Percentiles rank a stretch among this genome's conserved stretches.
Conservation (phyloP, 1,140 invertebrate genomes). For the Scaptodrosophila lebanonensis region DNA sequence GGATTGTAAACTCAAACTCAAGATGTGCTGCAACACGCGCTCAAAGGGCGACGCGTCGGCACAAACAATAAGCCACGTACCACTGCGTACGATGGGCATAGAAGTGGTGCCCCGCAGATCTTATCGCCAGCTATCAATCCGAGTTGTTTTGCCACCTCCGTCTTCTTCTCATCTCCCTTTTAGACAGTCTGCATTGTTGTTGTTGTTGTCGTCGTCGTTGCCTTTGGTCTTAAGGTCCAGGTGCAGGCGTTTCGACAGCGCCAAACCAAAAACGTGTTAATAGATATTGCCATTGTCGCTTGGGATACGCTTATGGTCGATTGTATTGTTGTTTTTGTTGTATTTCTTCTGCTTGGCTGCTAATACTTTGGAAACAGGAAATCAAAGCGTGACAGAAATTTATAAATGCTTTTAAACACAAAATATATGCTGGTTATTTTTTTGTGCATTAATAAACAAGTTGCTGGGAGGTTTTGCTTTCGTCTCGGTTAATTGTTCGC, state of each 20-base stretch:
- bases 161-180: no score
- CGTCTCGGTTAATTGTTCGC: slow-evolving; percentile 5
- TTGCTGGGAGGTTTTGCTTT: slow-evolving; percentile 20
- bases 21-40: background rate
- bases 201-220: no score
- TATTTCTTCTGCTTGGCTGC: slow-evolving; percentile 5
- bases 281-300: slow-evolving; percentile 50
- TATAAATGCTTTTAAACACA: slow-evolving; percentile 28
- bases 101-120: slow-evolving; percentile 29
- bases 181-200: no score
- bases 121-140: slow-evolving; percentile 35
- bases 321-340: slow-evolving; percentile 16
- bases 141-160: no score
- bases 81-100: slow-evolving; percentile 8
- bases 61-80: slow-evolving; percentile 54
- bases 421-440: slow-evolving; percentile 5
- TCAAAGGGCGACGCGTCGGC: no score
- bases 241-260: slow-evolving; percentile 22
- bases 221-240: background rate
- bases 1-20: slow-evolving; percentile 17
- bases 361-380: slow-evolving; percentile 50
- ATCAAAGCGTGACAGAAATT: slow-evolving; percentile 58
- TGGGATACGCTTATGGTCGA: background rate
- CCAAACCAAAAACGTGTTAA: slow-evolving; percentile 50
- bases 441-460: slow-evolving; percentile 15